Base-by-base conservation (phyloP, 2,888 invertebrate species). In the Ormyrus labotus region DNA sequence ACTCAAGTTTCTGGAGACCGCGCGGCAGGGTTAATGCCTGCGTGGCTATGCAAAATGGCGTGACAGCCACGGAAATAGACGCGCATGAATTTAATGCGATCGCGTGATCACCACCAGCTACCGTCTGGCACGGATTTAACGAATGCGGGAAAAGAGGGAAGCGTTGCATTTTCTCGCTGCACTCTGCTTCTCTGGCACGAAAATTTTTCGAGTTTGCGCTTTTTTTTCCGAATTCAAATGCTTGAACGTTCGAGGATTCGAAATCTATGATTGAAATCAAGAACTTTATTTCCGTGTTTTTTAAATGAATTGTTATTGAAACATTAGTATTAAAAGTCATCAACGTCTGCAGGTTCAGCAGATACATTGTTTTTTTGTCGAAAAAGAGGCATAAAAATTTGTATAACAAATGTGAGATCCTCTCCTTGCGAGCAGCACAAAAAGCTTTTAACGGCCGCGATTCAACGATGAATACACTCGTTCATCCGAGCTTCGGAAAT, bases 11-110 rank as follows among this genome's bases (percentile, higher is more conserved):
- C 60, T 74, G 69, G 72, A 81, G 69, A 61, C 34, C 63, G 64
- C 63, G 64, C 10, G 34, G 65, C 68, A 86, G 87, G 88, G 88
- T 88, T 87, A 89, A 88, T 85, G 89, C 83, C 87, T 87, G 87
- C 86, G 85, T 79, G 87, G 82, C 88, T 86, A 87, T 89, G 88
- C 87, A 86, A 85, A 88, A 87, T 89, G 87, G 88, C 87, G 88
- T 87, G 89, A 87, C 88, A 88, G 87, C 78, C 84, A 88, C 88
- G 86, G 87, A 88, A 89, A 89, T 89, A 89, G 88, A 88, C 86
- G 85, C 84, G 85, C 85, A 84, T 84, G 87, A 87, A 87, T 88
- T 88, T 88, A 85, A 86, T 85, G 85, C 85, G 86, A 86, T 89
- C 89, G 88, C 89, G 88, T 88, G 88, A 87, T 88, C 86, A 83